Base-by-base conservation (phyloP, 2,113 vertebrate genomes). In the Gavia stellata region DNA sequence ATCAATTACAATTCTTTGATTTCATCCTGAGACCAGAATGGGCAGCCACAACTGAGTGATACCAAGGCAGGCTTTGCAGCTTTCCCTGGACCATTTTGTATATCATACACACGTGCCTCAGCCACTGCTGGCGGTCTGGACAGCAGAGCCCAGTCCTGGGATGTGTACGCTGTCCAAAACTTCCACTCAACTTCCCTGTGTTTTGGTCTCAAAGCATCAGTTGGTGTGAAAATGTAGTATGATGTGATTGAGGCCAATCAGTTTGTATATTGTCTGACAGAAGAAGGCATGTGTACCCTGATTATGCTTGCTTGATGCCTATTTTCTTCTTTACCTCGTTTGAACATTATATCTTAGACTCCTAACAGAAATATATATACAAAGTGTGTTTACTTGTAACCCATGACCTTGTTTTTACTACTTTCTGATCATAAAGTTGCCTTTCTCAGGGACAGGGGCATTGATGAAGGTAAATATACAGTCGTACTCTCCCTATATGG, bases 81-180 rank as follows among this genome's bases (percentile, higher is more conserved):
- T 67, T 72, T 79, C 34, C 34, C 17, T 75, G 49, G 40, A 9
- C 53, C 9, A 9, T 38, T 62, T 9, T 34, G 63, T 50, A 3
- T 4, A 3, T 44, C 8, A 3, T 2, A 10, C 11, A 4, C 4
- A 5, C 0, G 0, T 78, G 55, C 36, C 25, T 89, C n/a, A 38
- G 44, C 26, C 73, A 24, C 26, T 3, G 0, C 58, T 44, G 45
- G 11, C 5, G 3, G 21, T 62, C 25, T 33, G 56, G 47, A 24
- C 34, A 56, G 67, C 38, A 50, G 29, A 61, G 33, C 23, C 33
- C 40, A 19, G 10, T 18, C 36, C 66, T 58, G 53, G 44, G 4
- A 6, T 9, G 12, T 19, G 25, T 14, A 3, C 6, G 1, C 11
- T 2, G 0, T 18, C 20, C 63, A 81, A 23, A 82, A 40, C 29